phyloP scores from a whole-genome alignment of 2,113 vertebrate species.

The Chloebia gouldiae region DNA sequence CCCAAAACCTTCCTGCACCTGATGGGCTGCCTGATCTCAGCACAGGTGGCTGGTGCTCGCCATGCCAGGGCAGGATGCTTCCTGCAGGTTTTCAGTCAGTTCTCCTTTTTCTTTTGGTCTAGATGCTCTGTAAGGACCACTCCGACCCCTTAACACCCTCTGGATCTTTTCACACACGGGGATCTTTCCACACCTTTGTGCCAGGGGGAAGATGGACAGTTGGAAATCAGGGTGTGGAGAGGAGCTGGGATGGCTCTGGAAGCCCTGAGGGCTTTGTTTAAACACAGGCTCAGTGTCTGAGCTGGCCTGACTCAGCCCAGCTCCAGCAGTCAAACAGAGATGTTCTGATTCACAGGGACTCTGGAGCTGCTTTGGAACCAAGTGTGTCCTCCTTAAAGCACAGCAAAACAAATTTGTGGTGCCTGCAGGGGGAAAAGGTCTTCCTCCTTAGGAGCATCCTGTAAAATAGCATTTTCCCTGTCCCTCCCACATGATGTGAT shows the following conservation, averaged over 20 bases:
- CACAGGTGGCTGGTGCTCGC: neutral
- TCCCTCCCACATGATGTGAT: neutral
- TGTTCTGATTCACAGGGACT: neutral
- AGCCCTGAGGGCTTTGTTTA: neutral
- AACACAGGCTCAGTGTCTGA: neutral
- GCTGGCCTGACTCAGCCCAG: neutral
- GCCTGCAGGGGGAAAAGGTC: accelerated
- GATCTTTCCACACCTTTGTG: neutral
- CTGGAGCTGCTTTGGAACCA: neutral
- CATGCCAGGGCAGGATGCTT: neutral
- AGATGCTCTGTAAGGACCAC: neutral
- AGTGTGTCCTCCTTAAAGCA: neutral
- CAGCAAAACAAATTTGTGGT: neutral
- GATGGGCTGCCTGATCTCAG: neutral
- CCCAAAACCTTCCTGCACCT: neutral
- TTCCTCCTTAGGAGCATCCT: neutral
- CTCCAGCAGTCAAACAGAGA: neutral
- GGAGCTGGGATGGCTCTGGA: neutral
- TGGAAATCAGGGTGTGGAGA: neutral
- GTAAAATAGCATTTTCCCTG: neutral
- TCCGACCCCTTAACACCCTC: neutral
- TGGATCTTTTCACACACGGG: accelerated
- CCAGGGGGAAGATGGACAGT: accelerated
- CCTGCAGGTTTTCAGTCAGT: neutral
- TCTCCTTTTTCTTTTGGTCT: neutral